These are phyloP conservation scores for Montipora capitata DNA, from an alignment of 92 coral and sea anemone species.

Conservation along the genomic window DNA sequence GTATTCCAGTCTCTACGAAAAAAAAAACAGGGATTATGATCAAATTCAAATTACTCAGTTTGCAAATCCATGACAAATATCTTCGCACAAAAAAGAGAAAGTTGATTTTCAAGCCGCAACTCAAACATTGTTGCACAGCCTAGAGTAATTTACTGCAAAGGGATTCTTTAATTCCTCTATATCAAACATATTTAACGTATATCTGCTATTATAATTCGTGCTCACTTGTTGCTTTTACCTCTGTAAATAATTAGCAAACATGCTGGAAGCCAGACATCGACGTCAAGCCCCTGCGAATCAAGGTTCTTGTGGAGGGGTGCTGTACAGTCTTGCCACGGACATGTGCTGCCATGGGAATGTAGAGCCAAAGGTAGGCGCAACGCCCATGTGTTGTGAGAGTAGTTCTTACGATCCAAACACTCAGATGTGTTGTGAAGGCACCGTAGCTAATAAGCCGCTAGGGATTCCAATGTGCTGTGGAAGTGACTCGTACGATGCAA, in stretches of 20 bases:
- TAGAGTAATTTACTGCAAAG: no score
- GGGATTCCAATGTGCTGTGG: slow-evolving; percentile 14
- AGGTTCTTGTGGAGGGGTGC: background rate
- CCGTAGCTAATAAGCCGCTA: background rate
- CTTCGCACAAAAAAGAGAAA: no score
- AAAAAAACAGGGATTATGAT: no score
- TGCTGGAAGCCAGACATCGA: background rate
- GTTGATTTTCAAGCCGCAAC: no score
- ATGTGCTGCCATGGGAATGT: slow-evolving; percentile 9
- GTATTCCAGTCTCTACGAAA: no score
- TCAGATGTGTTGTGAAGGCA: slow-evolving; percentile 21
- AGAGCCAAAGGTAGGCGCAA: background rate
- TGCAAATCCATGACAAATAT: no score
- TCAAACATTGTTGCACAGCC: no score
- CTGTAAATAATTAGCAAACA: background rate
- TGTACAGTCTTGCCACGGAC: background rate
- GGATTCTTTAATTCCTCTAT: no score
- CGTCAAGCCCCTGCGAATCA: background rate
- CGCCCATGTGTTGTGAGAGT: background rate
- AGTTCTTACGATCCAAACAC: background rate
- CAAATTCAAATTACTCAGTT: no score
- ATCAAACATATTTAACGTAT: background rate
- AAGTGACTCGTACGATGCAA: background rate
- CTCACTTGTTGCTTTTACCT: no score
- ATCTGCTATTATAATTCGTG: background rate